phyloP scores from a whole-genome alignment of 1,140 invertebrate species.

The Elymnias hypermnestra region DNA sequence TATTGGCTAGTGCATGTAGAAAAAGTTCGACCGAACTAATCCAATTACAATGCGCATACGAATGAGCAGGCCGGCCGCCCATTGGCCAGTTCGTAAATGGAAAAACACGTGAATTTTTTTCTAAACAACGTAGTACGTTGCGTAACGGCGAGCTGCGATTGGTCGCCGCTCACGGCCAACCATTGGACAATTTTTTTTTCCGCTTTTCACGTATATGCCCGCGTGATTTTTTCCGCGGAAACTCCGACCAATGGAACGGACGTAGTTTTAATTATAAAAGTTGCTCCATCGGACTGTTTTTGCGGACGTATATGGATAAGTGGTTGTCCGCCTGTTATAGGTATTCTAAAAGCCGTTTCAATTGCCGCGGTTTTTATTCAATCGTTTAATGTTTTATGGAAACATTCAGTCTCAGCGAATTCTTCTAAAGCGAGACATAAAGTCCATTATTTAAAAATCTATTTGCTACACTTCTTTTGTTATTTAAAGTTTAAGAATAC shows the following conservation, averaged over 20 bases:
- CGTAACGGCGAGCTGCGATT: conserved; percentile 39
- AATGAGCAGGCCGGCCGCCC: conserved; percentile 26
- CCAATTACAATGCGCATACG: conserved; percentile 54
- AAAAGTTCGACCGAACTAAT: conserved; percentile 36
- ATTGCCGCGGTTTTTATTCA: no score
- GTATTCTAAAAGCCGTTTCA: conserved; percentile 17
- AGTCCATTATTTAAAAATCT: no score
- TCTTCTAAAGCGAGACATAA: no score
- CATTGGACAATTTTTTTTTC: conserved; percentile 66
- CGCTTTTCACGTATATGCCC: conserved; percentile 65
- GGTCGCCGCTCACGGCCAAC: conserved; percentile 37
- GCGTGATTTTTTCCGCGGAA: conserved; percentile 61
- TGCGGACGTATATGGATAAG: conserved; percentile 25
- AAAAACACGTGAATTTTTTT: conserved; percentile 73
- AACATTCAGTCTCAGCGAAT: no score
- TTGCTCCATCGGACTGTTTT: conserved; percentile 41
- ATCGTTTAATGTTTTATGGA: no score
- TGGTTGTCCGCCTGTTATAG: conserved; percentile 13
- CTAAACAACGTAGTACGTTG: conserved; percentile 67
- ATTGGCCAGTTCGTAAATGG: conserved; percentile 59
- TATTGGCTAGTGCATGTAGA: conserved; percentile 2
- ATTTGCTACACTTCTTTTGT: no score
- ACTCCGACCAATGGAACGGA: conserved; percentile 58
- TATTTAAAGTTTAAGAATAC: no score
- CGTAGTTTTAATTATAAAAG: conserved; percentile 72